These are phyloP conservation scores for Sitta europaea DNA, from an alignment of 2,113 vertebrate genomes.

Conservation along the genomic window DNA sequence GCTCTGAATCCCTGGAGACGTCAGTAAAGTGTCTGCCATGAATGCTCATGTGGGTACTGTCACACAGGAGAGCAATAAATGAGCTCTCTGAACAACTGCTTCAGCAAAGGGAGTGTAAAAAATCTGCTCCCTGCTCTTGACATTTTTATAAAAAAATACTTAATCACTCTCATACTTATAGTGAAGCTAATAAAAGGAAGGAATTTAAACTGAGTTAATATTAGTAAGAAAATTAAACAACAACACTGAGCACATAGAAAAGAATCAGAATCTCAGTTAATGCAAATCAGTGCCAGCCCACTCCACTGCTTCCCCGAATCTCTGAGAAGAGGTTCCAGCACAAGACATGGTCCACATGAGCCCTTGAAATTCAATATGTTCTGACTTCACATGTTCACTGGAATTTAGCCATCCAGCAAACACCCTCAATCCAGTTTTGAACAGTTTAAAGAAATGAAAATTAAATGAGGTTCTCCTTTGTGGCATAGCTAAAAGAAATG, in stretches of 20 bases:
- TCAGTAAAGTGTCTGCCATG: neutral
- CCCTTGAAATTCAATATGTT: neutral
- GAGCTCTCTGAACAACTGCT: neutral
- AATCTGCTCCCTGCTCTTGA: neutral
- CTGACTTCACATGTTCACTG: neutral
- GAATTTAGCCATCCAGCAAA: neutral
- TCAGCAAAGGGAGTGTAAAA: neutral
- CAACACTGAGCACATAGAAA: neutral
- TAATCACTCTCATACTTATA: neutral
- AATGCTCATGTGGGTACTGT: neutral
- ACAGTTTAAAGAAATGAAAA: neutral
- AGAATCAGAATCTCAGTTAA: neutral
- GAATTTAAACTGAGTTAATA: neutral
- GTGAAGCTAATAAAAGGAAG: neutral
- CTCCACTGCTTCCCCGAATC: neutral
- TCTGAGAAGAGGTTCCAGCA: neutral
- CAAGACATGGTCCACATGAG: neutral
- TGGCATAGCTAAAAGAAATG: neutral
- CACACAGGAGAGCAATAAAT: neutral
- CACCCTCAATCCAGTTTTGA: neutral
- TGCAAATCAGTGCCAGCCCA: neutral
- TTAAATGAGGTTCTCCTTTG: neutral
- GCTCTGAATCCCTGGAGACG: neutral
- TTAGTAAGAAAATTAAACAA: neutral
- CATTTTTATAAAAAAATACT: neutral